Conservation (phyloP, 2,888 invertebrate genomes). For the Macaria notata region DNA sequence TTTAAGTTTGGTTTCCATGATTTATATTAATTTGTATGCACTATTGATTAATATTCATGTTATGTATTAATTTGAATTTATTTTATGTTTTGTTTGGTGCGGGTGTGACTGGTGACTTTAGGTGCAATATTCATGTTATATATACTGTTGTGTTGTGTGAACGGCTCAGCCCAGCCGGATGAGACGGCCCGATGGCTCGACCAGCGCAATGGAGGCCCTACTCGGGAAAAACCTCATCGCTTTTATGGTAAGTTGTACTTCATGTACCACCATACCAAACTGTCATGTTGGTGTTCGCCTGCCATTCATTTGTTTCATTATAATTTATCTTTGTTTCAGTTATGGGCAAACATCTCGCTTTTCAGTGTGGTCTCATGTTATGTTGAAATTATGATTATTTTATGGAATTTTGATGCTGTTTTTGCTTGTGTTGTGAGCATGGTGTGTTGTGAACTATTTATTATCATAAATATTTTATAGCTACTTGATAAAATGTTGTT, state of each 20-base stretch:
- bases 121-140: slow-evolving; percentile 82
- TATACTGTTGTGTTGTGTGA: slow-evolving; percentile 81
- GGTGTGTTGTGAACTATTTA: not conserved
- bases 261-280: slow-evolving; percentile 1
- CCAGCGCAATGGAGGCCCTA: slow-evolving; percentile 61
- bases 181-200: slow-evolving; percentile 78
- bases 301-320: slow-evolving; percentile 37
- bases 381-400: slow-evolving; percentile 39
- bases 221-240: slow-evolving; percentile 70
- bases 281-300: slow-evolving; percentile 33
- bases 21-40: slow-evolving; percentile 5
- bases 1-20: slow-evolving; percentile 15
- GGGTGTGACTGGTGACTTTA: slow-evolving; percentile 75
- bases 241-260: slow-evolving; percentile 74
- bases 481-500: too few species aligned
- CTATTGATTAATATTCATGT: slow-evolving; percentile 22
- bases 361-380: slow-evolving; percentile 44
- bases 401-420: slow-evolving; percentile 36
- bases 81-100: slow-evolving; percentile 78
- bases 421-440: slow-evolving; percentile 27
- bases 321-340: slow-evolving; percentile 67
- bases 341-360: slow-evolving; percentile 54
- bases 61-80: slow-evolving; percentile 49
- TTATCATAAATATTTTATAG: too few species aligned
- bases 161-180: slow-evolving; percentile 79